Evolutionary conservation across 2,113 vertebrate species (phyloP).

Genomic region (Mellivora capensis): DNA sequence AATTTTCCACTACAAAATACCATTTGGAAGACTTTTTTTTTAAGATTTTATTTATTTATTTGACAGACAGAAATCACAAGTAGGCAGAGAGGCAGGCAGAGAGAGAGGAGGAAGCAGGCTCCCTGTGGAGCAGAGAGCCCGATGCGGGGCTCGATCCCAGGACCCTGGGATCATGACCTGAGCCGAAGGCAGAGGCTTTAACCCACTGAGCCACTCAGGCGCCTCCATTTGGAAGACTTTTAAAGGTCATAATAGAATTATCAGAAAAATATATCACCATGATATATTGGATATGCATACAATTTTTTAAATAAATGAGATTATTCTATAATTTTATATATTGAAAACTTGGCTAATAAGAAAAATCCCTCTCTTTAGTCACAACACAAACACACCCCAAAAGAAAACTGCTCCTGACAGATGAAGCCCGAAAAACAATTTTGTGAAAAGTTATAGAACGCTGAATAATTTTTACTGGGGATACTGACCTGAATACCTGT

Average conservation of each 20-base stretch:
- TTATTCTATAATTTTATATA: background rate
- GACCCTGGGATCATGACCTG: too few relatives aligned
- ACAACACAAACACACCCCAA: slow-evolving; percentile 32
- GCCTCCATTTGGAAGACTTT: background rate
- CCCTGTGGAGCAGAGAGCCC: too few relatives aligned
- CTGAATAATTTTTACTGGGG: slow-evolving; percentile 37
- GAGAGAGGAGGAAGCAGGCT: too few relatives aligned
- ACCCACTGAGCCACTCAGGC: too few relatives aligned
- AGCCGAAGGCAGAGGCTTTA: too few relatives aligned
- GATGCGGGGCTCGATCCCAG: too few relatives aligned
- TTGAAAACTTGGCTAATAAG: slow-evolving; percentile 8
- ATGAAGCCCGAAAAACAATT: background rate
- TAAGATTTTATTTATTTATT: too few relatives aligned
- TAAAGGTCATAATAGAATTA: background rate
- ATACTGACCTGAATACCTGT: slow-evolving; percentile 37
- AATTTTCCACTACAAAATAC: slow-evolving; percentile 18
- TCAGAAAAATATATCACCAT: background rate
- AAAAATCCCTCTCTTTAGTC: background rate
- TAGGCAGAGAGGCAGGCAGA: too few relatives aligned
- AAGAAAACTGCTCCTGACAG: slow-evolving; percentile 13
- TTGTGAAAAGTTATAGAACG: slow-evolving; percentile 30
- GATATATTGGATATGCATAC: background rate
- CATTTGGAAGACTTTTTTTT: background rate
- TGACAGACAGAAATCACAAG: too few relatives aligned
- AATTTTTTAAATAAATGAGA: background rate